Evolutionary conservation across 2,797 vertebrate genomes (phyloP), one percentile per base, ranked within the genome.

Genomic region (Simalia tracyae): DNA sequence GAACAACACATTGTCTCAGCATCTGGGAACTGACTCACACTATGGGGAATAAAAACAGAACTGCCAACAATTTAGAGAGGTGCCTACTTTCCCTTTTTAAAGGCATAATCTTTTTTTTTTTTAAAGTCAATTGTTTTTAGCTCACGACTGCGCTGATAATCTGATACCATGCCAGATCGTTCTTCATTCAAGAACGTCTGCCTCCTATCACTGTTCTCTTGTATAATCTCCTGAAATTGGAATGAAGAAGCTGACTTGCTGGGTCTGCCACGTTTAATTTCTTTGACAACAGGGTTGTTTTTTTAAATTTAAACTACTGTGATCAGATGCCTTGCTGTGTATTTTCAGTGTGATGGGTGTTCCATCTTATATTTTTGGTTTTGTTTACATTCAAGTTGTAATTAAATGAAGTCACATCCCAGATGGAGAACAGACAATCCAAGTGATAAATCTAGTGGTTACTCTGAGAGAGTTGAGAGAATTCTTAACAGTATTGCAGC

Each of bases 41-140:
- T 96, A 94, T 89, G 96, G 96, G 95, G 42, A 54, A 31, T 66
- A 66, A 88, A 6, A 76, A 42, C 94, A 92, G 94, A 96, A 94
- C 97, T 95, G 97, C 96, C 97, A 94, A 96, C 97, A 31, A 96
- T 96, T 95, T 94, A 91, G 88, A 93, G 86, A 19, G 93, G 94
- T 96, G 96, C 95, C 85, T 26, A 76, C 92, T 93, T 93, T 93
- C 94, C 93, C 94, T 93, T 94, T 90, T 96, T 94, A 96, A 97
- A 97, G 97, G 97, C 97, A 97, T 97, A 96, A 6, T 81, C 28
- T 28, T 50, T 88, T 88, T 72, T 95, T 96, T 95, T 97, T 96
- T 88, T 91, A 76, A 97, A 96, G 96, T 98, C 96, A 93, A 94
- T 97, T 97, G 96, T 95, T 28, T 15, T 11, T 19, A 54, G 2